Evolutionary conservation across 2,797 vertebrate genomes (phyloP), one percentile per base, ranked within the genome.

Genomic region (Sebastolobus alascanus): DNA sequence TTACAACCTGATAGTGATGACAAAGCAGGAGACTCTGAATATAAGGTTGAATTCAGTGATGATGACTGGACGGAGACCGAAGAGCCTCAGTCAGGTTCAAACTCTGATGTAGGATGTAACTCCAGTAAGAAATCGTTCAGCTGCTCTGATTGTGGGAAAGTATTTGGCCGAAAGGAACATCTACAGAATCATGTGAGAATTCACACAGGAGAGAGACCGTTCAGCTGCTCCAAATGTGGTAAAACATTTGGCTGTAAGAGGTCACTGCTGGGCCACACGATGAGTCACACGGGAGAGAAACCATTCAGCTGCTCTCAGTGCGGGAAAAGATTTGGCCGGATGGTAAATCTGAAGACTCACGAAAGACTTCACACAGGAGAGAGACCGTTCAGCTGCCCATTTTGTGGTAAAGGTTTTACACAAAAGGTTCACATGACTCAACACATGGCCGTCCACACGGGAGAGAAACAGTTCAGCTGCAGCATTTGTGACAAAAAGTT

Each of bases 381-480:
- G 68, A 56, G 64, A 3, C 84, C 76, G 0, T 82, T 86, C 4
- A 75, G n/a, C 0, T 85, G 84, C 7, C 63, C 72, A 0, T 72
- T 82, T 1, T 86, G 84, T 3, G 52, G 52, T 1, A 82, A 76
- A 46, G 73, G 73, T 1, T 86, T 83, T 5, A 76, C 76, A 1
- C 72, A 79, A 2, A 79, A 79, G 52, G 84, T 68, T 0, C 68
- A 79, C 35, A 69, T 86, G 69, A 82, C 68, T 12, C 75, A 73
- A 0, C 84, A 82, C 63, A 55, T 68, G 40, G 72, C 75, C 3
- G 68, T 83, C 11, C 84, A 86, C 73, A 86, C 80, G 0, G 84
- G 80, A 2, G 72, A 79, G 58, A 85, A 85, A 27, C 72, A 35
- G 25, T 82, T 82, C 64, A 69, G 76, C 4, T 82, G 84, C 58